These are phyloP conservation scores for Monodelphis domestica DNA, from an alignment of 2,797 vertebrate genomes.

Conservation along the genomic window DNA sequence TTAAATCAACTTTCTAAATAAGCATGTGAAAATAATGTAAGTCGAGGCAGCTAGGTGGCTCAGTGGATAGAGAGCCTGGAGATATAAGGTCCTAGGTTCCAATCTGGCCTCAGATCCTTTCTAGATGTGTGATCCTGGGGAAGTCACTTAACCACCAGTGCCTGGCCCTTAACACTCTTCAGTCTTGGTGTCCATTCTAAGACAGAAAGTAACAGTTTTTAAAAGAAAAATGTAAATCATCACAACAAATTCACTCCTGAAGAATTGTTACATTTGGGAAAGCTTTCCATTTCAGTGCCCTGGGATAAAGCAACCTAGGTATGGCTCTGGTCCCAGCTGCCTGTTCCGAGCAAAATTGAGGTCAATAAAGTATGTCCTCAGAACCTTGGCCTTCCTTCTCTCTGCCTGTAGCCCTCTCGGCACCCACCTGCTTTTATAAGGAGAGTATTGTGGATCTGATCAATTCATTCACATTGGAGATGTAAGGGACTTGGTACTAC, in stretches of 20 bases:
- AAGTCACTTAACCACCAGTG: background rate
- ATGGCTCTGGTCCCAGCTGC: background rate
- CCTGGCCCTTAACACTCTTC: too few species aligned
- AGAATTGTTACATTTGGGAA: background rate
- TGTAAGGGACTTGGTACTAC: background rate
- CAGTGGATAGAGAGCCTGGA: too few species aligned
- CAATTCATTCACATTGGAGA: background rate
- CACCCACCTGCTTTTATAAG: background rate
- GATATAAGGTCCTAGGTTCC: too few species aligned
- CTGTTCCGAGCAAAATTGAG: background rate
- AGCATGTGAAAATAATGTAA: too few species aligned
- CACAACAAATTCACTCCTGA: background rate
- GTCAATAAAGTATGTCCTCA: background rate
- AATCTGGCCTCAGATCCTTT: too few species aligned
- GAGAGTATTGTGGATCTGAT: background rate
- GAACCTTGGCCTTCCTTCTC: background rate
- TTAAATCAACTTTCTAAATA: too few species aligned
- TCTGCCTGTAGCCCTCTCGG: background rate
- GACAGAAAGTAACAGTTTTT: too few species aligned
- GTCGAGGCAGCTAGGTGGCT: too few species aligned
- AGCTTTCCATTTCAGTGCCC: background rate
- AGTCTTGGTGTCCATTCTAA: too few species aligned
- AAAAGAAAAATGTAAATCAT: background rate
- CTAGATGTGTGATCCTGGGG: too few species aligned
- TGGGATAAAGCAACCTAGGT: background rate